Percentiles rank a stretch among this genome's conserved stretches.
Conservation (phyloP, 2,888 invertebrate genomes). For the Caenorhabditis parvicauda region DNA sequence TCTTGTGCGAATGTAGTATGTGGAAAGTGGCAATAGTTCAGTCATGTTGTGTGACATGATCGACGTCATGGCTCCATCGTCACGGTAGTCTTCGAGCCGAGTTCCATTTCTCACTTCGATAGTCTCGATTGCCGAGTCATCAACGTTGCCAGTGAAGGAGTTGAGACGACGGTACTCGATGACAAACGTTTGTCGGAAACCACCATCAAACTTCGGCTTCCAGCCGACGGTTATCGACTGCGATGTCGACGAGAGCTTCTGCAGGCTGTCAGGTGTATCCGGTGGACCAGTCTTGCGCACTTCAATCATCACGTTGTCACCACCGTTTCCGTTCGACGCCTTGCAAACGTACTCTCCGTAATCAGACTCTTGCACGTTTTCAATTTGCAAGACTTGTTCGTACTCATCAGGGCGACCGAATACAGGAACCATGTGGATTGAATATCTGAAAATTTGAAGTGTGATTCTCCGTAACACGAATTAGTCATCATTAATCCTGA, state of each 20-base stretch:
- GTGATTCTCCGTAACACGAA: not conserved
- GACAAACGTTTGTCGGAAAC: conserved; percentile 47
- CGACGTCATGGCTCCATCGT: conserved; percentile 18
- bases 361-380: conserved; percentile 66
- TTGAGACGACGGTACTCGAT: conserved; percentile 40
- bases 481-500: no score
- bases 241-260: conserved; percentile 32
- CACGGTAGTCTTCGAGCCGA: conserved; percentile 8
- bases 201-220: conserved; percentile 60
- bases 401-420: conserved; percentile 43
- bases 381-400: conserved; percentile 34
- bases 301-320: conserved; percentile 40
- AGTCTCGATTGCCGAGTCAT: conserved; percentile 17
- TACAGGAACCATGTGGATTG: conserved; percentile 24
- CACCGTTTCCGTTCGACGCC: conserved; percentile 77
- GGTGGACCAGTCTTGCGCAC: conserved; percentile 48
- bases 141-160: conserved; percentile 32
- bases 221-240: conserved; percentile 50
- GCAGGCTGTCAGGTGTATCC: conserved; percentile 34
- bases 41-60: conserved; percentile 45
- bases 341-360: conserved; percentile 82
- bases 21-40: conserved; percentile 44
- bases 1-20: conserved; percentile 41
- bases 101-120: conserved; percentile 23
- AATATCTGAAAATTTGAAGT: conserved; percentile 17